These are phyloP conservation scores for Clitarchus hookeri DNA, from an alignment of 2,888 invertebrate species.

Conservation along the genomic window DNA sequence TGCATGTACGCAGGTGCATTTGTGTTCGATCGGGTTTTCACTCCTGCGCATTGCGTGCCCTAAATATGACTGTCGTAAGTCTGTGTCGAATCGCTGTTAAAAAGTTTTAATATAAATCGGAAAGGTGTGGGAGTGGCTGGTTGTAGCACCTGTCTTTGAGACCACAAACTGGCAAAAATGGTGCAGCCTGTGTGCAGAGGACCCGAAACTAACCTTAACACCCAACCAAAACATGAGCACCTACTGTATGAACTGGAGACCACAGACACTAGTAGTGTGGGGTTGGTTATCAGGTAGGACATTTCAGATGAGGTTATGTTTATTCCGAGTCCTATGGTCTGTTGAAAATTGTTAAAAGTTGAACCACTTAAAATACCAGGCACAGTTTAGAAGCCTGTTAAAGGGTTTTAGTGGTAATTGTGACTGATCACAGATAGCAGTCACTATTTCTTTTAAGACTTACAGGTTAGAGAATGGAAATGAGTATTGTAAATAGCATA, in stretches of 20 bases:
- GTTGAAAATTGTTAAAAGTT: too few species aligned
- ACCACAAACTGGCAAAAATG: constrained; percentile 20
- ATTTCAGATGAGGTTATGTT: not conserved
- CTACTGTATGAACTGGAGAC: constrained; percentile 56
- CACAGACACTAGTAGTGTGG: constrained; percentile 55
- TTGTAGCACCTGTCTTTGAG: not conserved
- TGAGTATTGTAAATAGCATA: too few species aligned
- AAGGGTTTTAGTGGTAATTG: too few species aligned
- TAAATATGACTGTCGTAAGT: not conserved
- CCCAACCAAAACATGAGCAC: constrained; percentile 54
- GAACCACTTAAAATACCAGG: too few species aligned
- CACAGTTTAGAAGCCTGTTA: too few species aligned
- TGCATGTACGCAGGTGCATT: constrained; percentile 37
- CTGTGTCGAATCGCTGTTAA: not conserved
- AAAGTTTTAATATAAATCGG: constrained; percentile 6
- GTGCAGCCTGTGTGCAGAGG: constrained; percentile 33
- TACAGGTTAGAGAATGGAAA: too few species aligned
- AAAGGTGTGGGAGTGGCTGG: constrained; percentile 17
- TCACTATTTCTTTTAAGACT: too few species aligned
- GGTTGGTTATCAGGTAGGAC: constrained; percentile 55
- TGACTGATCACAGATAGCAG: too few species aligned
- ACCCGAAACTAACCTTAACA: constrained; percentile 36
- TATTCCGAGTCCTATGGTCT: too few species aligned
- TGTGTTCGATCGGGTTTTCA: constrained; percentile 39
- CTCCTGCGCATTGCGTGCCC: constrained; percentile 36